Base-by-base conservation (phyloP, 2,113 vertebrate species). In the Casuarius casuarius region DNA sequence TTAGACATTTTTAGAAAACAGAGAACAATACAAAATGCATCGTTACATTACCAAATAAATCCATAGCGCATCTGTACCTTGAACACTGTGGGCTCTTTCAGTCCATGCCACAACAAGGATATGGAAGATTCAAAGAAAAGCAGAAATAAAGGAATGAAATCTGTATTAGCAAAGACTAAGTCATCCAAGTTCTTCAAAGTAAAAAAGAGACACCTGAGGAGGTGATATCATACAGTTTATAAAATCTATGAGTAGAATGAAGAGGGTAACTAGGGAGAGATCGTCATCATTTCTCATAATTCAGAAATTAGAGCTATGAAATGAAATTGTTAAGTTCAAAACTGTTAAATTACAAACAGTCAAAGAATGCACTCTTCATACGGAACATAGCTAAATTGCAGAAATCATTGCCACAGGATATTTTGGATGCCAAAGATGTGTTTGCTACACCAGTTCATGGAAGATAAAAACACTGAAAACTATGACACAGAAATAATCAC, bases 41-140 rank as follows among this genome's bases (percentile, higher is more conserved):
- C 0, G 5, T 75, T 67, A 20, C 23, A 38, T 46, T 90, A 26
- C 16, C 22, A 68, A 46, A 89, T 62, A 63, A n/a, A 82, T 40
- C 56, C 12, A 52, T 10, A 66, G 20, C 19, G 40, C n/a, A 51
- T 6, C 14, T 38, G 46, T 20, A 44, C 17, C 35, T 91, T 75
- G 52, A 87, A 48, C 19, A 12, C 3, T 56, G 11, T 26, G 4
- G 0, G 40, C 6, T 68, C 61, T 81, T 95, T 66, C 81, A 74
- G 42, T 9, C 31, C 66, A 33, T 74, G 59, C 67, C 86, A 84
- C 56, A 74, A 38, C 9, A 67, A 74, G 33, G 56, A 16, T 71
- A 42, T 15, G 14, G 16, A 79, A 81, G 59, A 96, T 44, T 72
- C 46, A 86, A 81, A 92, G 73, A 59, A 61, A 95, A 71, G 63